Conservation (phyloP, 2,113 vertebrate genomes). For the Neodon shergylaensis region DNA sequence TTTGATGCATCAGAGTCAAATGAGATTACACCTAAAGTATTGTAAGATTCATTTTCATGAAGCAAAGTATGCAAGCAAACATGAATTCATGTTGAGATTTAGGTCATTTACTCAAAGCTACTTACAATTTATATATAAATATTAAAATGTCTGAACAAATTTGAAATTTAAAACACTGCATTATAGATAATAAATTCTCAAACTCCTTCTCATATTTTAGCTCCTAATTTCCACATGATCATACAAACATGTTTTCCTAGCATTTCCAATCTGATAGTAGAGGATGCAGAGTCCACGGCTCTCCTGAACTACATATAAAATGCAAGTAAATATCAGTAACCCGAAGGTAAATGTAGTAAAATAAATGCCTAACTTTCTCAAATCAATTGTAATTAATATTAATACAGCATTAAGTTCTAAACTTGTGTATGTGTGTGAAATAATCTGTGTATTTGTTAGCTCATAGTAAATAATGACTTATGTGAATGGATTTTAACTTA, state of each 20-base stretch:
- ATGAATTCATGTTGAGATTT: no score
- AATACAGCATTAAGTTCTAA: not conserved
- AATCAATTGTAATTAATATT: not conserved
- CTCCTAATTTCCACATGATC: not conserved
- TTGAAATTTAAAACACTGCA: not conserved
- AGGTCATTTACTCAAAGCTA: not conserved
- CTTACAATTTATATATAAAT: not conserved
- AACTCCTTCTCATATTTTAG: not conserved
- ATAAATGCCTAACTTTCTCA: not conserved
- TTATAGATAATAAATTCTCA: not conserved
- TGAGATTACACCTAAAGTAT: not conserved
- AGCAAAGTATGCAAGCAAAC: not conserved
- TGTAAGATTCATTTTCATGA: not conserved
- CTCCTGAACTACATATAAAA: not conserved
- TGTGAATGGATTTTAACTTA: not conserved
- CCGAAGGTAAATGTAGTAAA: not conserved
- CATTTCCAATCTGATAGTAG: rapidly evolving
- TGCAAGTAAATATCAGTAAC: not conserved
- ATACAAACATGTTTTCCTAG: no score
- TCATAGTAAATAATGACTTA: not conserved
- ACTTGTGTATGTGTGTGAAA: not conserved
- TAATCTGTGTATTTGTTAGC: not conserved
- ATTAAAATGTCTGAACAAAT: not conserved
- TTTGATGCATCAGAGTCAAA: not conserved
- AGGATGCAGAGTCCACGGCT: no score